Conservation (phyloP, 1,140 invertebrate species). For the Pararge aegeria region DNA sequence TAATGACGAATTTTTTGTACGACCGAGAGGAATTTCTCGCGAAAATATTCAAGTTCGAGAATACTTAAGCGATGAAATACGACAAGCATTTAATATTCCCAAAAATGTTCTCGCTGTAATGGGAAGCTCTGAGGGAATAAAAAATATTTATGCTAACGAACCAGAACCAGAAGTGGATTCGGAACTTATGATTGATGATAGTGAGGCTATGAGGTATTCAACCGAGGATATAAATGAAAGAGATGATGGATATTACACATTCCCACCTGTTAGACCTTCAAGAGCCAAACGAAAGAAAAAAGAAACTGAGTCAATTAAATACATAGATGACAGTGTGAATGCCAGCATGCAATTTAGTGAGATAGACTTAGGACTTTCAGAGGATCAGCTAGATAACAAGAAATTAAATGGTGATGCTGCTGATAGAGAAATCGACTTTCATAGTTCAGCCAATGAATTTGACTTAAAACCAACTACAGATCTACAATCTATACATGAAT, state of each 20-base stretch:
- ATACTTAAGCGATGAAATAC: constrained; percentile 88
- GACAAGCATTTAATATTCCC: constrained; percentile 87
- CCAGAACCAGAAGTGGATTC: constrained; percentile 53
- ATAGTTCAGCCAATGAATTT: constrained; percentile 28
- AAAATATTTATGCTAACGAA: constrained; percentile 62
- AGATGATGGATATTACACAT: constrained; percentile 78
- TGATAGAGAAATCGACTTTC: constrained; percentile 24
- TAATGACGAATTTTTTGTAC: constrained; percentile 91
- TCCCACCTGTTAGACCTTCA: constrained; percentile 74
- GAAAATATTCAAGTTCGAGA: constrained; percentile 89
- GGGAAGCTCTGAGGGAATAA: constrained; percentile 62
- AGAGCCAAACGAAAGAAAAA: constrained; percentile 76
- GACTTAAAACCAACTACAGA: constrained; percentile 53
- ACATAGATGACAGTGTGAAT: constrained; percentile 66
- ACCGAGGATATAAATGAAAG: constrained; percentile 68
- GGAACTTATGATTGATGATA: constrained; percentile 67
- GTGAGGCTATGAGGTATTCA: constrained; percentile 57
- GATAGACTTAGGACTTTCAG: constrained; percentile 53
- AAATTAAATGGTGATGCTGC: constrained; percentile 31
- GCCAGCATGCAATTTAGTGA: constrained; percentile 70
- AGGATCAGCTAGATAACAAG: constrained; percentile 49
- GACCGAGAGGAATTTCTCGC: constrained; percentile 88
- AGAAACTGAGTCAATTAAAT: constrained; percentile 58
- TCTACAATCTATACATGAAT: constrained; percentile 65
- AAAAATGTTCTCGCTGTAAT: constrained; percentile 82